Conservation (phyloP, 1,140 invertebrate genomes). For the Stegodyphus dumicola region DNA sequence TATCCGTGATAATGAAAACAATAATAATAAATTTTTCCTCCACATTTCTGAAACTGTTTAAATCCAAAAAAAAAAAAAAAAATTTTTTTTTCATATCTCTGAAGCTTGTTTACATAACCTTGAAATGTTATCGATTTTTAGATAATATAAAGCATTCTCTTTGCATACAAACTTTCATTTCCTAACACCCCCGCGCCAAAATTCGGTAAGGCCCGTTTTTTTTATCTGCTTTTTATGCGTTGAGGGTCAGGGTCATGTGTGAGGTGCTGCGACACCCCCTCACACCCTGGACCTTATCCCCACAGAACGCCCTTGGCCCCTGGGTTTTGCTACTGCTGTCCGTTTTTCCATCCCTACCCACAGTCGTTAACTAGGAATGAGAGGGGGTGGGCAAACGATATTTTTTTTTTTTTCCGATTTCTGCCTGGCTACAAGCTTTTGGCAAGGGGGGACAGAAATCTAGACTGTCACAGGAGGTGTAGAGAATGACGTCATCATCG, state of each 20-base stretch:
- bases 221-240: not conserved
- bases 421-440: not conserved
- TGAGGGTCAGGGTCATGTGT: constrained; percentile 49
- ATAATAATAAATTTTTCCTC: too few species aligned
- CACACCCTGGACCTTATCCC: not conserved
- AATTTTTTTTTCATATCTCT: too few species aligned
- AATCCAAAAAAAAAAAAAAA: too few species aligned
- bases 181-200: constrained; percentile 13
- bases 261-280: constrained; percentile 28
- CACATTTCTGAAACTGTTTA: too few species aligned
- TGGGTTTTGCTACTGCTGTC: constrained; percentile 11
- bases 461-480: constrained; percentile 48
- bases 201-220: constrained; percentile 25
- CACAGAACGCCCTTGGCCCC: not conserved
- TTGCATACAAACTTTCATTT: too few species aligned
- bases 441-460: not conserved
- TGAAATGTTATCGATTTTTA: too few species aligned
- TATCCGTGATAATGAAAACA: too few species aligned
- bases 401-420: not conserved
- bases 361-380: constrained; percentile 19
- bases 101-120: too few species aligned
- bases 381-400: not conserved
- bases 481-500: constrained; percentile 51
- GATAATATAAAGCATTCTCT: too few species aligned
- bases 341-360: not conserved